These are phyloP conservation scores for Nowickia ferox DNA, from an alignment of 2,888 invertebrate species.

Conservation along the genomic window DNA sequence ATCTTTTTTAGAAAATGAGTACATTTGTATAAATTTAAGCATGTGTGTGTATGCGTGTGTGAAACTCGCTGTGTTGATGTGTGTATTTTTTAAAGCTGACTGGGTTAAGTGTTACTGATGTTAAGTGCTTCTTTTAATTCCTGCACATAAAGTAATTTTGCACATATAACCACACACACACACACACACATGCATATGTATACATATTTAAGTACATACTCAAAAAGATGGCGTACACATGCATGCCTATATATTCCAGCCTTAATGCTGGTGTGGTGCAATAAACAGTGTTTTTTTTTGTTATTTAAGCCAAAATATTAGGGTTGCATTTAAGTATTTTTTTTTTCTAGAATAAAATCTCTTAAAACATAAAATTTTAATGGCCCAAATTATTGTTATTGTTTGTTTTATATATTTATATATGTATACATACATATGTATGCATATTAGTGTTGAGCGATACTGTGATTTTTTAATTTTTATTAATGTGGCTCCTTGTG, in stretches of 20 bases:
- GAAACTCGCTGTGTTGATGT: background rate
- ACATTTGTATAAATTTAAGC: background rate
- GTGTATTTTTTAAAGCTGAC: conserved; percentile 72
- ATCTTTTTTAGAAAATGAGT: conserved; percentile 1
- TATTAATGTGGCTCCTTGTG: too few species aligned
- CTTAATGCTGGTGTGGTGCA: background rate
- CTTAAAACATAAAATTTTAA: conserved; percentile 32
- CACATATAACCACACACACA: background rate
- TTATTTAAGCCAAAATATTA: conserved; percentile 35
- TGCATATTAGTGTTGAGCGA: too few species aligned
- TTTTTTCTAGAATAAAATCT: background rate
- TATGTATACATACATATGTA: background rate
- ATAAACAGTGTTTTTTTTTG: background rate
- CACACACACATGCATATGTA: background rate
- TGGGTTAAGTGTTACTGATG: conserved; percentile 74
- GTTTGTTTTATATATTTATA: background rate
- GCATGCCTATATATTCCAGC: background rate
- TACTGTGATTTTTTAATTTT: too few species aligned
- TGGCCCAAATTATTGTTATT: conserved; percentile 23
- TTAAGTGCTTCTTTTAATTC: conserved; percentile 64
- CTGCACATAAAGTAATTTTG: conserved; percentile 48
- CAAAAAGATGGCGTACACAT: too few species aligned
- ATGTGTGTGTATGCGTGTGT: conserved; percentile 12
- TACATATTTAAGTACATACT: background rate
- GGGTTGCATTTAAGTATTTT: conserved; percentile 9